Conservation (phyloP, 2,797 vertebrate species). For the Arctocebus calabarensis region DNA sequence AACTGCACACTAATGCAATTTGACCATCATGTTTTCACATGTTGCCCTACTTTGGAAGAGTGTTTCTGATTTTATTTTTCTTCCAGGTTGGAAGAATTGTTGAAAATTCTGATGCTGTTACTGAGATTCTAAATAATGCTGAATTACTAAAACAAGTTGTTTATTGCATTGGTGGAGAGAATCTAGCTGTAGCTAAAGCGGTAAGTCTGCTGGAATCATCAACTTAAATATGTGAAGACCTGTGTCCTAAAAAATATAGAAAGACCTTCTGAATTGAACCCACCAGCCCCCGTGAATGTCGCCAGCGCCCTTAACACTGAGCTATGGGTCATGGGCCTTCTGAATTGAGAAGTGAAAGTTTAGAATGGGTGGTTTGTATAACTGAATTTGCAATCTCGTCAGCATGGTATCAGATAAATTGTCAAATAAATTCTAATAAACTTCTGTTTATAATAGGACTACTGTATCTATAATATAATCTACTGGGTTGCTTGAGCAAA, state of each 20-base stretch:
- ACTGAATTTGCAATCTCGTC: not conserved
- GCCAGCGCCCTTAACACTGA: no score
- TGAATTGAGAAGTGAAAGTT: not conserved
- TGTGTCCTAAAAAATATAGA: not conserved
- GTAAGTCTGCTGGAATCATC: conserved; percentile 82
- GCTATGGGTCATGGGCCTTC: not conserved
- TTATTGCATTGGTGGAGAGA: conserved; percentile 92
- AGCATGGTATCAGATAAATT: not conserved
- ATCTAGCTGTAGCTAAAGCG: conserved; percentile 95
- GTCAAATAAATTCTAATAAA: conserved; percentile 25
- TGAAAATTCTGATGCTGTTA: conserved; percentile 90
- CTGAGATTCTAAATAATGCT: conserved; percentile 90
- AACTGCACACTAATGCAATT: not conserved
- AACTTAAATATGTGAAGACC: not conserved
- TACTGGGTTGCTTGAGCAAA: conserved; percentile 18
- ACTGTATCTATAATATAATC: not conserved
- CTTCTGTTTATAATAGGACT: not conserved
- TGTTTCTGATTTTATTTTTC: conserved; percentile 42
- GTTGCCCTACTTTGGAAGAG: not conserved
- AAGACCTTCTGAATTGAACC: not conserved
- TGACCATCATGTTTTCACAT: not conserved
- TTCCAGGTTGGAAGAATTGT: conserved; percentile 93
- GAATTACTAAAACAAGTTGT: conserved; percentile 92
- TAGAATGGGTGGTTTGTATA: not conserved
- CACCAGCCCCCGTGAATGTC: no score